Evolutionary conservation across 2,113 vertebrate species (phyloP).

Genomic region (Meleagris gallopavo): DNA sequence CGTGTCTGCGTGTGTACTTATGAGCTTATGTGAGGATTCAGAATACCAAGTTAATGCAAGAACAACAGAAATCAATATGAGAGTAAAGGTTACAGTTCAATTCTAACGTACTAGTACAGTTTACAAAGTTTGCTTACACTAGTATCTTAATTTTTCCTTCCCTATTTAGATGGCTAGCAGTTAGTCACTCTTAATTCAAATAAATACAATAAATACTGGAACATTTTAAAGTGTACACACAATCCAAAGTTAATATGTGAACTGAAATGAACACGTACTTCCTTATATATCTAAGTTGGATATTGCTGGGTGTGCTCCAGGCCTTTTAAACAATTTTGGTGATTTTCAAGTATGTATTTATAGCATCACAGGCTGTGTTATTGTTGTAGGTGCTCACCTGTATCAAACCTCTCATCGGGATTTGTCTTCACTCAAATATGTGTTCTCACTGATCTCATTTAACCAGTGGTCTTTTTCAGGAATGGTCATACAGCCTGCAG

Average conservation of each 20-base stretch:
- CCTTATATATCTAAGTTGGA: neutral
- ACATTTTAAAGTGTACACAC: neutral
- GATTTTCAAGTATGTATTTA: neutral
- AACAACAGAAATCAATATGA: neutral
- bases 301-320: neutral
- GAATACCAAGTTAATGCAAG: neutral
- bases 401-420: rapidly evolving
- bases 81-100: neutral
- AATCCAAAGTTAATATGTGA: neutral
- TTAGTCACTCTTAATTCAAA: neutral
- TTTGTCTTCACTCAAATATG: neutral
- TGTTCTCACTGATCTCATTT: neutral
- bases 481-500: neutral
- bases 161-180: neutral
- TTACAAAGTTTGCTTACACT: neutral
- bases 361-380: neutral
- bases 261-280: neutral
- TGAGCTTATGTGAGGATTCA: neutral
- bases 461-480: neutral
- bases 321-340: neutral
- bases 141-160: neutral
- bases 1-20: neutral
- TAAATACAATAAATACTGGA: neutral
- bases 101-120: neutral
- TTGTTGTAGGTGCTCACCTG: rapidly evolving